Evolutionary conservation across 2,113 vertebrate genomes (phyloP).

Genomic region (Phodopus roborovskii): DNA sequence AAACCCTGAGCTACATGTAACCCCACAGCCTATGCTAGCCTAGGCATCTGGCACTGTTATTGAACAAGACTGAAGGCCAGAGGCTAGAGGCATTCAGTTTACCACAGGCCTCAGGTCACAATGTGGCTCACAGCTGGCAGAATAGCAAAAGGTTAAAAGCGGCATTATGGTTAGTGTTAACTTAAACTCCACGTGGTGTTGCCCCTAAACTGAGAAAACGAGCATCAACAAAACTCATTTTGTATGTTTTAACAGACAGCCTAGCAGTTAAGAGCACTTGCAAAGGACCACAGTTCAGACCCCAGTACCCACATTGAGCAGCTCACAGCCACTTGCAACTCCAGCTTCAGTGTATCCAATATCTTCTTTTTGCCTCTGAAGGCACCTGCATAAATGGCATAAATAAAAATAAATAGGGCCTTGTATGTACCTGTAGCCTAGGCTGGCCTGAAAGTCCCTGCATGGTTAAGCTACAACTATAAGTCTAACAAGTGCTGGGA

Average conservation of each 20-base stretch:
- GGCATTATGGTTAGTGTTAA: background rate
- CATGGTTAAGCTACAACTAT: background rate
- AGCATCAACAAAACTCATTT: background rate
- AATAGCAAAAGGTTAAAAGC: background rate
- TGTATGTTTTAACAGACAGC: background rate
- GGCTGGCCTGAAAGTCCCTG: background rate
- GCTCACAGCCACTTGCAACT: background rate
- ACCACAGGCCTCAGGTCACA: background rate
- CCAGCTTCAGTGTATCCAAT: background rate
- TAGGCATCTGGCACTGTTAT: background rate
- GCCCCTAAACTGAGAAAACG: background rate
- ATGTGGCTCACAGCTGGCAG: background rate
- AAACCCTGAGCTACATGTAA: background rate
- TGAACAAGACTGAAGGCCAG: background rate
- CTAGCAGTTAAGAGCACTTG: background rate
- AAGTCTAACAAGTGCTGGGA: background rate
- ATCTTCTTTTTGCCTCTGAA: background rate
- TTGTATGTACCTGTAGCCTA: background rate
- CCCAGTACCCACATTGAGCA: background rate
- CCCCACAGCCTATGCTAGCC: background rate
- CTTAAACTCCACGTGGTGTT: background rate
- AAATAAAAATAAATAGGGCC: background rate
- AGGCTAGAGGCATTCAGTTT: background rate
- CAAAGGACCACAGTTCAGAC: background rate
- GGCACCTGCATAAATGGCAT: background rate